Percentiles rank a stretch among this genome's conserved stretches.
Evolutionary conservation across 2,797 vertebrate species (phyloP).

Genomic region (Taenioides sp.): DNA sequence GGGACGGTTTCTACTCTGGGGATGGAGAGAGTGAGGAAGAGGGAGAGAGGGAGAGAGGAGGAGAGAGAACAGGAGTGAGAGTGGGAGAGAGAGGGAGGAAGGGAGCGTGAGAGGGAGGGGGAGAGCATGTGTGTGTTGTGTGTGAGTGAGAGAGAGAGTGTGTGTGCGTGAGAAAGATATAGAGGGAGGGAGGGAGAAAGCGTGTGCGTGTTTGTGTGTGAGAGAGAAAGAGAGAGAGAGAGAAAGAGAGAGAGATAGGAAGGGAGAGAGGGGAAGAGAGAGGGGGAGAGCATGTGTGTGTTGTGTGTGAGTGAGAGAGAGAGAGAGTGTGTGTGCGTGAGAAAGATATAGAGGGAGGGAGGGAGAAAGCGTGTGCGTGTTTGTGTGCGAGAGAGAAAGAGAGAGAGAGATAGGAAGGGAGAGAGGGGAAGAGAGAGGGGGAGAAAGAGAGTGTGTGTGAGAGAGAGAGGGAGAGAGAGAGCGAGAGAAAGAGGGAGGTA

Average conservation of each 20-base stretch:
- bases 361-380: too few species aligned
- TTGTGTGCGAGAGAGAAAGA: too few species aligned
- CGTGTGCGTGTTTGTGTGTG: not conserved
- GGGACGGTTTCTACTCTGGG: constrained; percentile 28
- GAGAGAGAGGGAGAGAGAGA: not conserved
- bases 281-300: not conserved
- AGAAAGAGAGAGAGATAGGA: constrained; percentile 1
- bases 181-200: not conserved
- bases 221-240: not conserved
- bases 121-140: not conserved
- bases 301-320: too few species aligned
- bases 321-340: too few species aligned
- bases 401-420: not conserved
- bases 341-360: constrained; percentile 3
- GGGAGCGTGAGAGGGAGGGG: not conserved
- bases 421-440: constrained; percentile 2
- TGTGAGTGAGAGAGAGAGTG: not conserved
- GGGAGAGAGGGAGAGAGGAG: too few species aligned
- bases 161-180: not conserved
- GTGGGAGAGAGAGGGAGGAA: not conserved
- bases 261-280: not conserved
- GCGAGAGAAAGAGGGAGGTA: not conserved
- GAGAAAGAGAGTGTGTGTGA: not conserved
- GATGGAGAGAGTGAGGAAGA: constrained; percentile 7
- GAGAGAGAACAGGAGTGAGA: too few species aligned